Evolutionary conservation across 2,888 invertebrate genomes (phyloP).

Genomic region (Cremastinae sp.): DNA sequence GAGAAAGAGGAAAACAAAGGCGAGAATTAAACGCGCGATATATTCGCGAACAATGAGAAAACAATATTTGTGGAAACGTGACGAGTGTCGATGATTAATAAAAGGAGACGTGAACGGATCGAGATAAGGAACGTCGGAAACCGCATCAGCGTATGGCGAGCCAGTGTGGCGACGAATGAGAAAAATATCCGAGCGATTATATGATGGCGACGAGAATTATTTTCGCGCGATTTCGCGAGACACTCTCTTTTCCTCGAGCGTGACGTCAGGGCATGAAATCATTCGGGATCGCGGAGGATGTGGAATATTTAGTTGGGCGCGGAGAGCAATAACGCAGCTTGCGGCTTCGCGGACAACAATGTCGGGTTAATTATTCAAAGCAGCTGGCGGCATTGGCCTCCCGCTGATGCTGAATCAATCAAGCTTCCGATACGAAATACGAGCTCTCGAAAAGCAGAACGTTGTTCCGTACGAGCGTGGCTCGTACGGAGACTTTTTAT

Average conservation of each 20-base stretch:
- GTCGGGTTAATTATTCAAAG: conserved; percentile 69
- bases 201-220: too few species aligned
- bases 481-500: conserved; percentile 11
- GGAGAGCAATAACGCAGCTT: conserved; percentile 26
- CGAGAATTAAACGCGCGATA: too few species aligned
- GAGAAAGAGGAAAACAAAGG: too few species aligned
- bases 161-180: neutral
- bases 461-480: neutral
- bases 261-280: too few species aligned
- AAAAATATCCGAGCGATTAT: too few species aligned
- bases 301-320: conserved; percentile 10
- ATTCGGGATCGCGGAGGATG: neutral
- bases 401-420: conserved; percentile 68
- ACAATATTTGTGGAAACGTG: neutral
- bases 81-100: conserved; percentile 29
- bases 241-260: neutral
- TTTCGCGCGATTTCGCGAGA: too few species aligned
- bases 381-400: conserved; percentile 66
- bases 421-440: conserved; percentile 41
- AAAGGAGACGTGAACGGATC: neutral
- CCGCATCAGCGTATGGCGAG: neutral
- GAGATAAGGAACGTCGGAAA: neutral
- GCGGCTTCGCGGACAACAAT: conserved; percentile 64
- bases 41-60: too few species aligned
- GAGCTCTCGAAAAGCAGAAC: neutral